These are phyloP conservation scores for Crocuta crocuta DNA, from an alignment of 2,113 vertebrate genomes.

Conservation along the genomic window DNA sequence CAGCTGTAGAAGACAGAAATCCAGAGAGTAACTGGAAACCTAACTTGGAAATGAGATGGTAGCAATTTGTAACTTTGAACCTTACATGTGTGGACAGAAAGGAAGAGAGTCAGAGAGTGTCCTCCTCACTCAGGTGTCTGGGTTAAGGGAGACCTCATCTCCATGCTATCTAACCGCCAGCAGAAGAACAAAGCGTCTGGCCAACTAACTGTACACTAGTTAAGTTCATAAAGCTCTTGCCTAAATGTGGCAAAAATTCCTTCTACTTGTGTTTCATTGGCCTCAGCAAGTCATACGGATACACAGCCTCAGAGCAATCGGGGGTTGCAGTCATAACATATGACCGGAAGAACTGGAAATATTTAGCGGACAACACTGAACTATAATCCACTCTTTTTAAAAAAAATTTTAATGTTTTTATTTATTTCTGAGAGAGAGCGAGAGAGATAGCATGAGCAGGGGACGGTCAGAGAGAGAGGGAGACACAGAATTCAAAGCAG, in stretches of 20 bases:
- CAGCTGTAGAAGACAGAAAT: neutral
- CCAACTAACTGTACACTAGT: neutral
- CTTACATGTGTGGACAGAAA: neutral
- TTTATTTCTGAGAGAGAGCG: no score
- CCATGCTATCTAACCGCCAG: neutral
- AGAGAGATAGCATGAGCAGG: no score
- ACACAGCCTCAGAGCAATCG: neutral
- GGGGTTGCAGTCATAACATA: no score
- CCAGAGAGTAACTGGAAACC: neutral
- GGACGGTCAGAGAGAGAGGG: no score
- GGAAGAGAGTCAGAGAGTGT: neutral
- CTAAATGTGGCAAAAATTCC: neutral
- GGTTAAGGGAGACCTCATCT: neutral
- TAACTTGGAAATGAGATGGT: neutral
- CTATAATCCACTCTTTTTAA: neutral
- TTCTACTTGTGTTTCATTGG: neutral
- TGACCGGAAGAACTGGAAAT: neutral
- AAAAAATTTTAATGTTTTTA: no score
- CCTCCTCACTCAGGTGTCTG: neutral
- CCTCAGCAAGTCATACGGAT: neutral
- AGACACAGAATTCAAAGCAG: no score
- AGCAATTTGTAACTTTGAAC: neutral
- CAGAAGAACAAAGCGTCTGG: neutral
- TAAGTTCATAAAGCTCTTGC: neutral
- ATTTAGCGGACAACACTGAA: neutral